These are phyloP conservation scores for Coelopa frigida DNA, from an alignment of 1,140 invertebrate genomes.

Conservation along the genomic window DNA sequence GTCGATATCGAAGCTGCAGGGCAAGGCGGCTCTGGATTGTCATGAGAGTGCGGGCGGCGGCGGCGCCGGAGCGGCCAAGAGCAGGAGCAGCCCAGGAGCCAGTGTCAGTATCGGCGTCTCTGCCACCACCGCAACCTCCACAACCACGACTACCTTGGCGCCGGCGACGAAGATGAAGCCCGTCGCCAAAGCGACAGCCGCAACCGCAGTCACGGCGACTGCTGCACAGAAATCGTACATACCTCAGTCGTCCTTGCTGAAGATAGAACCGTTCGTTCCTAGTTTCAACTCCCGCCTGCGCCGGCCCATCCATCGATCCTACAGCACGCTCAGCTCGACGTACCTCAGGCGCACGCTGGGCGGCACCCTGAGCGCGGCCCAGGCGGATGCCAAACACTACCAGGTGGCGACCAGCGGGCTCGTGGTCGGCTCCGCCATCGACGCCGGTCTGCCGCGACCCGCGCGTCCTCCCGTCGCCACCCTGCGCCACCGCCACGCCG, in stretches of 20 bases:
- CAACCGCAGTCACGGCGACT: slow-evolving; percentile 6
- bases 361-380: slow-evolving; percentile 14
- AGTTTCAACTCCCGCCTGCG: slow-evolving; percentile 42
- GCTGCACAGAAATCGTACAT: slow-evolving; percentile 26
- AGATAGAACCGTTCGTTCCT: slow-evolving; percentile 54
- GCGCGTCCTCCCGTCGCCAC: background rate
- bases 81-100: background rate
- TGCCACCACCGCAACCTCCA: slow-evolving; percentile 9
- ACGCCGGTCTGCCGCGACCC: slow-evolving; percentile 1
- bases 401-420: background rate
- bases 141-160: slow-evolving; percentile 12
- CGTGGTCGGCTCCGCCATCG: background rate
- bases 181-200: slow-evolving; percentile 2
- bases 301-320: slow-evolving; percentile 49
- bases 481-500: slow-evolving; percentile 19
- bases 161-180: background rate
- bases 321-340: slow-evolving; percentile 48
- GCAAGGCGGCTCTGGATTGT: slow-evolving; percentile 4
- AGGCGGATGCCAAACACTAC: too few species aligned
- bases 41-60: background rate
- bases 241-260: slow-evolving; percentile 49
- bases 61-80: background rate
- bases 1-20: slow-evolving; percentile 16
- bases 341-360: slow-evolving; percentile 22
- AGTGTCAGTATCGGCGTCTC: background rate